Conservation (phyloP, 2,797 vertebrate genomes). For the Hydrocynus forskahlii region DNA sequence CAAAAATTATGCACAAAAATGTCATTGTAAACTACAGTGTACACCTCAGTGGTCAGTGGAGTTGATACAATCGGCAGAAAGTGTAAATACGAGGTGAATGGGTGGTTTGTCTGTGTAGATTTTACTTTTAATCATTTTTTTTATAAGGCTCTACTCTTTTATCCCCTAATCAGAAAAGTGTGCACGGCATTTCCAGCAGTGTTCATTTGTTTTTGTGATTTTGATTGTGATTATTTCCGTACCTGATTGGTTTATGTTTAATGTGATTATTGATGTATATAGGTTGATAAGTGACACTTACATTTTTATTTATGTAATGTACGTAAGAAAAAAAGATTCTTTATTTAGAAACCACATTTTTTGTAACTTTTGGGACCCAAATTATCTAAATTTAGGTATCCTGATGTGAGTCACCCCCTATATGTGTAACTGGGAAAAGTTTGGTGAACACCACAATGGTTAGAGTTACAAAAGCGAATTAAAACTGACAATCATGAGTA, state of each 20-base stretch:
- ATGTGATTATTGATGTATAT: background rate
- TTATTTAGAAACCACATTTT: background rate
- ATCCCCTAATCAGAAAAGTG: background rate
- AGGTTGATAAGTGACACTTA: background rate
- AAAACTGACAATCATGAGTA: background rate
- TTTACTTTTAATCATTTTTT: background rate
- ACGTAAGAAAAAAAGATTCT: background rate
- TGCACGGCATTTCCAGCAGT: background rate
- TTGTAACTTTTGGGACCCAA: background rate
- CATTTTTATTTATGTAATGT: background rate
- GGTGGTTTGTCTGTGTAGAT: too few species aligned
- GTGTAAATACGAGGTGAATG: too few species aligned
- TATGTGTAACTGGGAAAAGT: too few species aligned
- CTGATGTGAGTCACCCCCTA: too few species aligned
- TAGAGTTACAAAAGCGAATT: too few species aligned
- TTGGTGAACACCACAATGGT: too few species aligned
- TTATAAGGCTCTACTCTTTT: background rate
- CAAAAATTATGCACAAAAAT: too few species aligned
- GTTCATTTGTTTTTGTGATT: background rate
- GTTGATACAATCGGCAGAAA: too few species aligned
- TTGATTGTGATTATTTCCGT: background rate
- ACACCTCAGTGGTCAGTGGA: too few species aligned
- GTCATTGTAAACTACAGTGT: too few species aligned
- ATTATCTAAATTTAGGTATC: too few species aligned
- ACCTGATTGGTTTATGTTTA: background rate